Base-by-base conservation (phyloP, 2,888 invertebrate species). In the Dynastes maya region DNA sequence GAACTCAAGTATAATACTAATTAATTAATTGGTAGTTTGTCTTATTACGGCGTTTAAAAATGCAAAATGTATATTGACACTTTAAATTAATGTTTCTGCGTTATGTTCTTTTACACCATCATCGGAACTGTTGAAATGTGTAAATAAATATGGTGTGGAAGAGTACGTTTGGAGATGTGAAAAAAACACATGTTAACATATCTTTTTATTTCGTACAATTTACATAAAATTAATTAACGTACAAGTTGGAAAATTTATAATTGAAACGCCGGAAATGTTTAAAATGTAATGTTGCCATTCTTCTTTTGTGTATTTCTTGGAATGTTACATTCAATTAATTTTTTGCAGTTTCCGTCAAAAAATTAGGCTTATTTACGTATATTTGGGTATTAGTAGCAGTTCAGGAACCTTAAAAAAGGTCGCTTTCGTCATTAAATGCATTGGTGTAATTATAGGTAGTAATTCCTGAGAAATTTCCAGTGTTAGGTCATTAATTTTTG, bases 171-270 rank as follows among this genome's bases (percentile, higher is more conserved):
- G 32, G 55, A 58, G 53, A 70, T 55, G 70, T 70, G 70, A 71
- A 58, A 45, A 45, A 29, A 71, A 71, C 71, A 71, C 29, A 55
- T 71, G 71, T 71, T 71, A 58, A 71, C 71, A 71, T 32, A 9
- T n/a, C 13, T 55, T 71, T 71, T 55, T 71, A 71, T 71, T 71
- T 71, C 37, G 58, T 13, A n/a, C n/a, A 37, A 71, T 71, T 71
- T 71, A 55, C 71, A 71, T 71, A 71, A 71, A 71, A 55, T 71
- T 71, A 71, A 71, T 71, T 71, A 71, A 13, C 58, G 58, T 58
- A 16, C 32, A 37, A 27, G 32, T 71, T 58, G 32, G 55, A 55
- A 71, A 71, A 58, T 71, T 71, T 71, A 71, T 58, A 58, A 32
- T 58, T 37, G 55, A 16, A 22, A 11, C 32, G 3, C 58, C 71